Evolutionary conservation across 2,888 invertebrate genomes (phyloP).

Genomic region (Nemurella pictetii): DNA sequence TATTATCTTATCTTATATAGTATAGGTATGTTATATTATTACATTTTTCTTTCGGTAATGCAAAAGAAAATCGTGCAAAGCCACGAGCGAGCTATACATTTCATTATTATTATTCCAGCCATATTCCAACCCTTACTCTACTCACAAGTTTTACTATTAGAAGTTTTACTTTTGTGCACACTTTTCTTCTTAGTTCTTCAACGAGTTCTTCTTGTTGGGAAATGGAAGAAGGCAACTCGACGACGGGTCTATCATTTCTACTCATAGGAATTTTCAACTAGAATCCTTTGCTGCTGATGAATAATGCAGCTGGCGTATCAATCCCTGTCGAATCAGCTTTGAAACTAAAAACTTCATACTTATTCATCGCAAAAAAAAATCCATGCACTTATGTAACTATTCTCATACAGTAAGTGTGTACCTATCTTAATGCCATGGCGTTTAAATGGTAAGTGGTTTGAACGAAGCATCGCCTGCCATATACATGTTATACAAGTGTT

Average conservation of each 20-base stretch:
- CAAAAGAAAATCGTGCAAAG: not conserved
- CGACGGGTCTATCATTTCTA: constrained; percentile 37
- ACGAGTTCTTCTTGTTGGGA: not conserved
- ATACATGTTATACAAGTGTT: too few relatives aligned
- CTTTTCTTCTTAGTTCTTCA: constrained; percentile 15
- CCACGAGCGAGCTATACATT: not conserved
- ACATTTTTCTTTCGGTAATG: constrained; percentile 22
- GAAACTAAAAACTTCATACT: constrained; percentile 38
- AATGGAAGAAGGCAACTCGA: constrained; percentile 34
- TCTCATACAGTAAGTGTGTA: too few relatives aligned
- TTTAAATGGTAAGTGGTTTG: not conserved
- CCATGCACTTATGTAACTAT: too few relatives aligned
- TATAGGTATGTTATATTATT: not conserved
- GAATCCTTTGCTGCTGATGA: constrained; percentile 33
- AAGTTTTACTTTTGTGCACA: constrained; percentile 26
- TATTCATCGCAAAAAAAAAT: constrained; percentile 34
- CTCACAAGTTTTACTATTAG: constrained; percentile 32
- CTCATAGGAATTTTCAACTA: constrained; percentile 37
- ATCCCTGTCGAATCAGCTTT: constrained; percentile 40
- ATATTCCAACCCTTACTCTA: not conserved
- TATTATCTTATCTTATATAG: not conserved
- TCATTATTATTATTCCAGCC: not conserved
- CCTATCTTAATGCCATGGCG: too few relatives aligned
- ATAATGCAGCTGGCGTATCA: constrained; percentile 41
- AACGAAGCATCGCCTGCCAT: too few relatives aligned